Conservation (phyloP, 2,888 invertebrate species). For the Nephrocerus scutellatus region DNA sequence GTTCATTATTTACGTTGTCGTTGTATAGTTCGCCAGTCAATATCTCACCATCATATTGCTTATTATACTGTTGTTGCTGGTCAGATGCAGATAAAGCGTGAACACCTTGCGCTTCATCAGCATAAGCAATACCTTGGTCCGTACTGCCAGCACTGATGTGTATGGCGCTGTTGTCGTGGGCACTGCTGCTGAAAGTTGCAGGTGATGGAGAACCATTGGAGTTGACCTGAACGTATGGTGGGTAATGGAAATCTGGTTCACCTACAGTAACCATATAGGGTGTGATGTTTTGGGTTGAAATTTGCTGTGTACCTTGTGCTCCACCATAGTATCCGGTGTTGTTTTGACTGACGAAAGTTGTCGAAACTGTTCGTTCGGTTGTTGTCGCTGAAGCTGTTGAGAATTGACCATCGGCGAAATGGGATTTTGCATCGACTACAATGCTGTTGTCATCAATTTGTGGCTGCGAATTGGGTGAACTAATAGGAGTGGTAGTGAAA, state of each 20-base stretch:
- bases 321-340: conserved; percentile 10
- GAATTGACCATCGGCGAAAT: conserved; percentile 10
- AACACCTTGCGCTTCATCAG: too few species aligned
- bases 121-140: too few species aligned
- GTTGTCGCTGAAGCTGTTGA: conserved; percentile 18
- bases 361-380: conserved; percentile 19
- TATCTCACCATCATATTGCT: conserved; percentile 31
- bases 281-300: conserved; percentile 27
- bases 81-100: too few species aligned
- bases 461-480: conserved; percentile 10
- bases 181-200: too few species aligned
- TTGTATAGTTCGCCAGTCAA: conserved; percentile 31
- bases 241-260: conserved; percentile 30
- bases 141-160: too few species aligned
- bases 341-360: conserved; percentile 11
- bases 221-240: conserved; percentile 29
- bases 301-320: conserved; percentile 27
- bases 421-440: conserved; percentile 23
- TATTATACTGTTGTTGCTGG: conserved; percentile 25
- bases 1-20: conserved; percentile 26
- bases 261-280: conserved; percentile 37
- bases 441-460: conserved; percentile 21
- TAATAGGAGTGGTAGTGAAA: not conserved
- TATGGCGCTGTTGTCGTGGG: too few species aligned
- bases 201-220: conserved; percentile 23